phyloP scores from a whole-genome alignment of 2,888 invertebrate species.

The Drosophila subquinaria region DNA sequence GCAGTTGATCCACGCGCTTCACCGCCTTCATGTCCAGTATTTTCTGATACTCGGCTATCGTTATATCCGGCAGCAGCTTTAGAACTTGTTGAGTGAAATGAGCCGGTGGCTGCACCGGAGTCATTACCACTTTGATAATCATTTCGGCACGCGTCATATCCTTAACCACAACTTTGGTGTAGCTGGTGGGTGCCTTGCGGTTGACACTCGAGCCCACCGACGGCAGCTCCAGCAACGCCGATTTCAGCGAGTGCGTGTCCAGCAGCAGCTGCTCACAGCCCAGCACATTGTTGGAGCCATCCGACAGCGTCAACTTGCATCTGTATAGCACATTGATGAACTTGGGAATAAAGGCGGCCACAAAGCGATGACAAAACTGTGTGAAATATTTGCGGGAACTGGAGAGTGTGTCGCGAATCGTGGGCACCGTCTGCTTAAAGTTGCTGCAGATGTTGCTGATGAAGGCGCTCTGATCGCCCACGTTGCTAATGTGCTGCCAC shows the following conservation, averaged over 20 bases:
- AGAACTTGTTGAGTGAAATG: constrained; percentile 95
- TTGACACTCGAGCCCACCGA: constrained; percentile 95
- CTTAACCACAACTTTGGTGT: constrained; percentile 90
- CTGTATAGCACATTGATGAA: constrained; percentile 96
- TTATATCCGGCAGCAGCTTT: constrained; percentile 95
- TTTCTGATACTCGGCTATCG: constrained; percentile 95
- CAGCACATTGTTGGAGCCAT: constrained; percentile 86
- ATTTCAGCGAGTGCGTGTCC: constrained; percentile 97
- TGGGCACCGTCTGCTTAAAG: constrained; percentile 93
- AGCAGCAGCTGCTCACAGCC: constrained; percentile 98
- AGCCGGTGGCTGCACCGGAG: constrained; percentile 91
- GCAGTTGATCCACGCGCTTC: constrained; percentile 87
- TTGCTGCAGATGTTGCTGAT: constrained; percentile 95
- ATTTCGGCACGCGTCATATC: constrained; percentile 99
- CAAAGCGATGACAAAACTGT: constrained; percentile 98
- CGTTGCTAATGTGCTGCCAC: constrained; percentile 96
- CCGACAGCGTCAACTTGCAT: constrained; percentile 90
- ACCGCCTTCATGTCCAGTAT: constrained; percentile 97
- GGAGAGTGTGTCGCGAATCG: constrained; percentile 94
- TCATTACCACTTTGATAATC: constrained; percentile 99
- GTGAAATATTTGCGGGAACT: constrained; percentile 98
- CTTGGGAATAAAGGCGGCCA: constrained; percentile 97
- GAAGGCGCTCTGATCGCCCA: constrained; percentile 98
- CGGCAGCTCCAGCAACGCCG: constrained; percentile 96
- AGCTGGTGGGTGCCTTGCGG: constrained; percentile 95